Evolutionary conservation across 2,888 invertebrate species (phyloP).

Genomic region (Cancer borealis): DNA sequence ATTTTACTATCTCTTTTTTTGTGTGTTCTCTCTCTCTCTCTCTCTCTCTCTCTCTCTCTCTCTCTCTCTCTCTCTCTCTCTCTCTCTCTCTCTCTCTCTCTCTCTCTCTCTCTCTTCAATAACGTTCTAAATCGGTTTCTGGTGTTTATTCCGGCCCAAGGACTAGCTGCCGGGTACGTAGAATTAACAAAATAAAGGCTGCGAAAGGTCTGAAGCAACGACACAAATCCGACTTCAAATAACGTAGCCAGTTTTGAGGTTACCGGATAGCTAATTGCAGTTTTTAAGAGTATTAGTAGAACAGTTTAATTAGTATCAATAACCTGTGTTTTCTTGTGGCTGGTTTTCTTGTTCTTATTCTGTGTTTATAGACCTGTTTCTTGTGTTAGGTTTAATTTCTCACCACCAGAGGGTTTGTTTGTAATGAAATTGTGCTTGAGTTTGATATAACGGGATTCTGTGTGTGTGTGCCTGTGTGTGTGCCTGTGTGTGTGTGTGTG

Average conservation of each 20-base stretch:
- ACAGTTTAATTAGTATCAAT: not conserved
- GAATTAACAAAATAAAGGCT: not conserved
- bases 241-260: not conserved
- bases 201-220: not conserved
- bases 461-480: too few species aligned
- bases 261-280: not conserved
- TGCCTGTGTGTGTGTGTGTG: too few species aligned
- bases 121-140: not conserved
- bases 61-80: conserved; percentile 12
- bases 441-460: not conserved
- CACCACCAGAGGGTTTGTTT: not conserved
- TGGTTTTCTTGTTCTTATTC: not conserved
- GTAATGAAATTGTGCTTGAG: not conserved
- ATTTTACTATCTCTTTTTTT: not conserved
- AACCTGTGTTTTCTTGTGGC: not conserved
- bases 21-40: not conserved
- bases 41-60: conserved; percentile 17
- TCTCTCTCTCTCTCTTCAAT: not conserved
- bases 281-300: not conserved
- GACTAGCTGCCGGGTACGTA: not conserved
- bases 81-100: conserved; percentile 17
- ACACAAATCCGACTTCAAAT: not conserved
- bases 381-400: not conserved
- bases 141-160: not conserved
- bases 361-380: not conserved